phyloP scores from a whole-genome alignment of 2,113 vertebrate species.

The Hemibagrus wyckioides region DNA sequence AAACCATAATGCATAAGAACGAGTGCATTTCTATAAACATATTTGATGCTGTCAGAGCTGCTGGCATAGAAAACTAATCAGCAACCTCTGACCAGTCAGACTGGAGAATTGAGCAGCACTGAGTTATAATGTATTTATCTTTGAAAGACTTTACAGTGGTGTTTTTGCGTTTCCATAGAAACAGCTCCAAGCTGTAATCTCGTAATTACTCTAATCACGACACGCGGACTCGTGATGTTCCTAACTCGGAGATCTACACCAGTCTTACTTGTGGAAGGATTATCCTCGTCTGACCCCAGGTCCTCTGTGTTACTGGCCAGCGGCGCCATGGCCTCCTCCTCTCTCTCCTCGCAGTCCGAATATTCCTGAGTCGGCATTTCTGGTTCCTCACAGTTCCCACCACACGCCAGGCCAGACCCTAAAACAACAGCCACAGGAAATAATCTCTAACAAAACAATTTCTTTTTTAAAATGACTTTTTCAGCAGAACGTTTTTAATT shows the following conservation, averaged over 20 bases:
- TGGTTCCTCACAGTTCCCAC: constrained; percentile 62
- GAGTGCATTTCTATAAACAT: not conserved
- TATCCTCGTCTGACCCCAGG: constrained; percentile 68
- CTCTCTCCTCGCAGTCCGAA: constrained; percentile 69
- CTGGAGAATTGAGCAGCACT: not conserved
- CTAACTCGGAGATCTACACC: not conserved
- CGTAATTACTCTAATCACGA: not conserved
- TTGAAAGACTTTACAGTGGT: not conserved
- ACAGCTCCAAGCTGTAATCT: not conserved
- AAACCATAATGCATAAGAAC: not conserved
- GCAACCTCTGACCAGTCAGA: not conserved
- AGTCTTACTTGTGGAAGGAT: constrained; percentile 66
- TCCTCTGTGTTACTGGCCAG: constrained; percentile 70
- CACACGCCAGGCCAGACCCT: constrained; percentile 71
- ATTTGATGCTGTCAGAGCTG: not conserved
- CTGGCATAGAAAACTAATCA: not conserved
- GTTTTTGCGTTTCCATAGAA: not conserved
- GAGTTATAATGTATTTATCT: not conserved
- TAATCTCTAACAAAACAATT: not conserved
- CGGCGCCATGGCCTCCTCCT: constrained; percentile 64
- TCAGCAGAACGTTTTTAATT: not conserved
- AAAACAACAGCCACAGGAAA: not conserved
- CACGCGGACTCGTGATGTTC: not conserved
- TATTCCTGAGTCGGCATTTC: constrained; percentile 62
- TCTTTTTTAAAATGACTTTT: too few species aligned